Evolutionary conservation across 64 coral and sea anemone species (phyloP).

Genomic region (Orbicella faveolata): DNA sequence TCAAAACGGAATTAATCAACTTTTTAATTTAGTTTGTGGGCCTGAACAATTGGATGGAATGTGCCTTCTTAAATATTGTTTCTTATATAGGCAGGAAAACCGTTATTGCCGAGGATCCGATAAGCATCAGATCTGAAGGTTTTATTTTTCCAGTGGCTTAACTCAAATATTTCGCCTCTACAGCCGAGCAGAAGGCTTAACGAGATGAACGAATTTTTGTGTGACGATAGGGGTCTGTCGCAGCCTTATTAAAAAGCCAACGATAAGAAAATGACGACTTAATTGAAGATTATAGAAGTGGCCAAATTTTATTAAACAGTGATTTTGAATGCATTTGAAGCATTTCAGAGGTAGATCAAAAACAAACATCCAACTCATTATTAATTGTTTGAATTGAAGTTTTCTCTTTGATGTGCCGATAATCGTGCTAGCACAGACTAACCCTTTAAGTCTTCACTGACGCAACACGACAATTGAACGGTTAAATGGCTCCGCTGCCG

Average conservation of each 20-base stretch:
- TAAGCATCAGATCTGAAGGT: not conserved
- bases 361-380: constrained; percentile 43
- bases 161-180: not conserved
- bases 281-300: constrained; percentile 22
- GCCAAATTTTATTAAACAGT: constrained; percentile 29
- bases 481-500: not conserved
- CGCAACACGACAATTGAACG: not conserved
- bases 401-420: constrained; percentile 29
- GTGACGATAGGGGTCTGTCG: not conserved
- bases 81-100: not conserved
- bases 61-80: constrained; percentile 14
- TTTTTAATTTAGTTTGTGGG: constrained; percentile 68
- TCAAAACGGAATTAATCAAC: constrained; percentile 22
- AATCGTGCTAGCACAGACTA: not conserved
- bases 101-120: not conserved
- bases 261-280: constrained; percentile 15
- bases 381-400: not conserved
- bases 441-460: not conserved
- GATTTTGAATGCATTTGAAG: not conserved
- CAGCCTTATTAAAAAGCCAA: constrained; percentile 28
- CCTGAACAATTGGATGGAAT: constrained; percentile 50
- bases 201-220: not conserved
- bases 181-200: not conserved
- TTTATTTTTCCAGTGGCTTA: not conserved
- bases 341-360: constrained; percentile 36